Percentiles rank a stretch among this genome's conserved stretches.
Evolutionary conservation across 37 sponge, comb jelly and placozoan genomes (phyloP).

Genomic region (Sycon ciliatum): DNA sequence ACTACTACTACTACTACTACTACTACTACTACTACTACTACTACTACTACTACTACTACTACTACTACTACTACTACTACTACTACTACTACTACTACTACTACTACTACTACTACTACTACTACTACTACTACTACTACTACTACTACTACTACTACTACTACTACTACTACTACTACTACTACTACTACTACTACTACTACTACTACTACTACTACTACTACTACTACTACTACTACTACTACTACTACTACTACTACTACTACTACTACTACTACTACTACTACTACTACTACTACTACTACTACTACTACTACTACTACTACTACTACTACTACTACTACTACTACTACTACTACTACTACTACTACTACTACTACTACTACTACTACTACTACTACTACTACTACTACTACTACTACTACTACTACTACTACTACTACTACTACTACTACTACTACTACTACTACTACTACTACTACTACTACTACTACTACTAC

Average conservation of each 20-base stretch:
- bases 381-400: conserved; percentile 6
- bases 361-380: conserved; percentile 8
- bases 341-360: conserved; percentile 8
- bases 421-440: background rate
- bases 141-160: conserved; percentile 6
- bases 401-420: conserved; percentile 8
- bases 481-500: conserved; percentile 8
- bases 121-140: conserved; percentile 8
- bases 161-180: conserved; percentile 8
- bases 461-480: background rate
- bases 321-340: conserved; percentile 6
- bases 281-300: conserved; percentile 8
- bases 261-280: conserved; percentile 6
- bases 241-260: background rate
- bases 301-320: conserved; percentile 8
- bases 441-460: background rate
- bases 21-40: conserved; percentile 6
- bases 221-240: conserved; percentile 1
- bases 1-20: background rate
- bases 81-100: conserved; percentile 2
- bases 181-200: conserved; percentile 8
- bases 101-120: conserved; percentile 2
- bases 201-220: background rate
- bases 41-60: conserved; percentile 2
- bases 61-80: conserved; percentile 2